Conservation (phyloP, 2,113 vertebrate species). For the Empidonax alnorum region DNA sequence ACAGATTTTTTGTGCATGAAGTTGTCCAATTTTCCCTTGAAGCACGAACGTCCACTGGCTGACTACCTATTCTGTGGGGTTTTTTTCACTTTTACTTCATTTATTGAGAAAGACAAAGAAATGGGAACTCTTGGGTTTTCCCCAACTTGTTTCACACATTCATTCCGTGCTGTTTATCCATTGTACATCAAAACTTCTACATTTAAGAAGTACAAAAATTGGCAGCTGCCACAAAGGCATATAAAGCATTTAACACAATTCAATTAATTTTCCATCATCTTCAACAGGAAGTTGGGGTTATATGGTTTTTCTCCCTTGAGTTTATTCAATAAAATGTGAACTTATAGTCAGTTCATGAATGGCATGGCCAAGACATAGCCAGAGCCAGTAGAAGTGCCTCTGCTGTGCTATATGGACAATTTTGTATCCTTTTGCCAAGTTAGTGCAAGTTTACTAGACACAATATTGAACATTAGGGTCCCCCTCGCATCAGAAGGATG, state of each 20-base stretch:
- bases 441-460: neutral
- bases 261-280: neutral
- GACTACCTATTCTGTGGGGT: neutral
- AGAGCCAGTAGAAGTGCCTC: neutral
- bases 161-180: neutral
- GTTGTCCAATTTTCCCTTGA: neutral
- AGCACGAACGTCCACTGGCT: neutral
- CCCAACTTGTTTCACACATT: neutral
- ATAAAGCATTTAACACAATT: neutral
- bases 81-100: neutral
- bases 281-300: neutral
- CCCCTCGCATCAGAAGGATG: neutral
- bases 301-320: neutral
- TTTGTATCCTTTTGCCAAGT: neutral
- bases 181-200: neutral
- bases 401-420: neutral
- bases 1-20: neutral
- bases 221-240: neutral
- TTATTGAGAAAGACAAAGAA: neutral
- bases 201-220: neutral
- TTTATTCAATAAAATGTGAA: neutral
- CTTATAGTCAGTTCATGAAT: neutral
- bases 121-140: neutral
- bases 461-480: neutral
- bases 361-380: neutral